Evolutionary conservation across 2,888 invertebrate genomes (phyloP).

Genomic region (Cerastis leucographa): DNA sequence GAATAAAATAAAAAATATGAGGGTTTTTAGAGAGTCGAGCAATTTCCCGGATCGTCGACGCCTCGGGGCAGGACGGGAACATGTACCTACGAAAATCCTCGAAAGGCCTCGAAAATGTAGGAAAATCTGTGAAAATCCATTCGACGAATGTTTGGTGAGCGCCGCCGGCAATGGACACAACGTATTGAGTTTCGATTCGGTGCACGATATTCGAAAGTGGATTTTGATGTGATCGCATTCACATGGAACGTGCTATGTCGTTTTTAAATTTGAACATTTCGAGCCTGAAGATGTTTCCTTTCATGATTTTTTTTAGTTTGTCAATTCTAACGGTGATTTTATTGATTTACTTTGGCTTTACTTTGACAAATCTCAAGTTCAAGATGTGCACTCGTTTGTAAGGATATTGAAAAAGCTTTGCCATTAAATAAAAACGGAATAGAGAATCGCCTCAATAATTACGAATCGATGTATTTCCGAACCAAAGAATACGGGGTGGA

Average conservation of each 20-base stretch:
- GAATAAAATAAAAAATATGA: constrained; percentile 61
- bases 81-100: constrained; percentile 17
- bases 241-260: constrained; percentile 32
- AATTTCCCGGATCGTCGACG: constrained; percentile 61
- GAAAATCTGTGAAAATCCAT: constrained; percentile 48
- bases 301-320: constrained; percentile 3
- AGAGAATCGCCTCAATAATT: not conserved
- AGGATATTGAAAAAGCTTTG: not conserved
- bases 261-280: constrained; percentile 25
- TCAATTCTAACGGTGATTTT: not conserved
- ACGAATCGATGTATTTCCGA: not conserved
- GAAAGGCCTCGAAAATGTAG: constrained; percentile 38
- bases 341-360: not conserved
- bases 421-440: not conserved
- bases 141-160: constrained; percentile 40
- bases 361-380: not conserved
- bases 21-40: constrained; percentile 60
- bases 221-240: constrained; percentile 59
- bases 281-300: constrained; percentile 14
- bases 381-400: not conserved
- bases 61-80: constrained; percentile 25
- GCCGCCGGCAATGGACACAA: constrained; percentile 49
- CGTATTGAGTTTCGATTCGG: constrained; percentile 48
- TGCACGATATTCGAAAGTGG: constrained; percentile 43
- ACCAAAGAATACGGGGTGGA: not conserved